Percentiles rank a stretch among this genome's conserved stretches.
These are phyloP conservation scores for Ceyx margarethae DNA, from an alignment of 2,113 vertebrate genomes.

Conservation along the genomic window DNA sequence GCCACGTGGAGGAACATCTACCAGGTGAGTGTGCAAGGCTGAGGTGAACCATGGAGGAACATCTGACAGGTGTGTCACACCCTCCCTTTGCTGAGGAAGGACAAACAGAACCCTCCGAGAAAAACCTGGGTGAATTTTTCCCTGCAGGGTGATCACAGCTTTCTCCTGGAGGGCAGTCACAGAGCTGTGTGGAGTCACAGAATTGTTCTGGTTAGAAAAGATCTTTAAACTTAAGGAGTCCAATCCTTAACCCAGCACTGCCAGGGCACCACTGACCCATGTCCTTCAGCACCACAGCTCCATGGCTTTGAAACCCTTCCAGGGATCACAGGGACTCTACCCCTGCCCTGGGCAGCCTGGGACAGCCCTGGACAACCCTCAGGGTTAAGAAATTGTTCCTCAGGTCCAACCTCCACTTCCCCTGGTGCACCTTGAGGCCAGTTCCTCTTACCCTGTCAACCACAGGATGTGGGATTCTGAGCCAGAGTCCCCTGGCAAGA, in stretches of 20 bases:
- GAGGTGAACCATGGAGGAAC: slow-evolving; percentile 74
- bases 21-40: slow-evolving; percentile 75
- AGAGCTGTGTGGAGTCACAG: accelerated
- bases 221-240: neutral
- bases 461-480: neutral
- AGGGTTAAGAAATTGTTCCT: neutral
- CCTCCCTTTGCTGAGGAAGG: accelerated
- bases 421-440: neutral
- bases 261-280: neutral
- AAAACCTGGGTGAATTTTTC: neutral
- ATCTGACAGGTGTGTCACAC: slow-evolving; percentile 82
- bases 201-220: neutral
- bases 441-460: neutral
- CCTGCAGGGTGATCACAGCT: neutral
- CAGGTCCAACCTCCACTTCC: no score
- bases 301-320: neutral
- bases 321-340: neutral
- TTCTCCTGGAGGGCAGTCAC: neutral
- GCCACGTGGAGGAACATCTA: slow-evolving; percentile 82
- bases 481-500: neutral
- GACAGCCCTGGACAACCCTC: no score
- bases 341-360: no score
- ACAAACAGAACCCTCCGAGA: accelerated
- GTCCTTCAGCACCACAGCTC: neutral
- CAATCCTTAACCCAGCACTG: neutral